These are phyloP conservation scores for Larimichthys crocea DNA, from an alignment of 2,113 vertebrate species.

Conservation along the genomic window DNA sequence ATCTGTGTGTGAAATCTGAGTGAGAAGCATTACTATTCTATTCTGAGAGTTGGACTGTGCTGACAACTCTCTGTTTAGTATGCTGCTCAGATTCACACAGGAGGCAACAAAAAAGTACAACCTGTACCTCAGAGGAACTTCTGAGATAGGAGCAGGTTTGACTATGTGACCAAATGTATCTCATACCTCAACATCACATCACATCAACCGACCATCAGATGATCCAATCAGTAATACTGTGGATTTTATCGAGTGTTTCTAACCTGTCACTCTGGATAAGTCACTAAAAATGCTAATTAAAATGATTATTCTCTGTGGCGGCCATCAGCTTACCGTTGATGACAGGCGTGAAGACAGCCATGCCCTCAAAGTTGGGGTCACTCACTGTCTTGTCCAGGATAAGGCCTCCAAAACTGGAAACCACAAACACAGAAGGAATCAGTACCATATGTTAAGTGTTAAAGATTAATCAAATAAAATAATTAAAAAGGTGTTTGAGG, in stretches of 20 bases:
- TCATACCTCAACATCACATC: not conserved
- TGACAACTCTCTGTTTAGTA: not conserved
- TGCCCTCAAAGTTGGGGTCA: constrained; percentile 90
- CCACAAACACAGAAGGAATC: constrained; percentile 31
- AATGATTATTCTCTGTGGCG: not conserved
- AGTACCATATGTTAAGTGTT: not conserved
- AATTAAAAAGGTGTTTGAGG: not conserved
- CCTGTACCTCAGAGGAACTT: not conserved
- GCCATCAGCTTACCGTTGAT: constrained; percentile 90
- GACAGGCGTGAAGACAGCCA: constrained; percentile 95
- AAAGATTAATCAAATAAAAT: not conserved
- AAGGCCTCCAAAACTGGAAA: constrained; percentile 91
- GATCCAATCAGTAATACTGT: not conserved
- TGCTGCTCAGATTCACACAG: not conserved
- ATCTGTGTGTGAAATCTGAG: not conserved
- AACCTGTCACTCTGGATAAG: not conserved
- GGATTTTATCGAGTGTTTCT: not conserved
- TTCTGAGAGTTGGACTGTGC: not conserved
- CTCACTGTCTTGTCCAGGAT: constrained; percentile 94
- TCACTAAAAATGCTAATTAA: not conserved
- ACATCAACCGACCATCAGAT: not conserved
- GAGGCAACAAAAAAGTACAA: not conserved
- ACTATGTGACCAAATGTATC: not conserved
- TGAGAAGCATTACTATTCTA: not conserved
- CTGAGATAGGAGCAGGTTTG: not conserved